Conservation (phyloP, 2,888 invertebrate genomes). For the Apotomis turbidana region DNA sequence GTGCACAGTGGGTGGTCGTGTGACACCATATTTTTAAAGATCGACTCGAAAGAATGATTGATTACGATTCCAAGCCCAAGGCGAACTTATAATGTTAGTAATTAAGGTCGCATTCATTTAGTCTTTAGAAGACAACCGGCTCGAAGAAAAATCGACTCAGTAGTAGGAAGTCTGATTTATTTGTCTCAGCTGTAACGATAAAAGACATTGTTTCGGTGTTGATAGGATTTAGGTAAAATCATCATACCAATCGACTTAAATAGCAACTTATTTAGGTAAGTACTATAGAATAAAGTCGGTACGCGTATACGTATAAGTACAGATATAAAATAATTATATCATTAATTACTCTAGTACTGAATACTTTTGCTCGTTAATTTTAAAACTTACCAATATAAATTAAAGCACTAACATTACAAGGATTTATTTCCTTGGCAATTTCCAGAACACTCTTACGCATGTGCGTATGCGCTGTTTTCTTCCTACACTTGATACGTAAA, state of each 20-base stretch:
- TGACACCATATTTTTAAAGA: conserved; percentile 25
- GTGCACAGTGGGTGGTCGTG: conserved; percentile 19
- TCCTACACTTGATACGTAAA: conserved; percentile 15
- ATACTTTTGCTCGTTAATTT: too few relatives aligned
- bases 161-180: too few relatives aligned
- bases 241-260: too few relatives aligned
- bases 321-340: too few relatives aligned
- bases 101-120: conserved; percentile 12
- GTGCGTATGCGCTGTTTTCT: conserved; percentile 5
- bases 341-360: too few relatives aligned
- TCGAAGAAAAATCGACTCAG: too few relatives aligned
- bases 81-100: conserved; percentile 2
- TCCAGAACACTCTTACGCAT: conserved; percentile 11
- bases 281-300: too few relatives aligned
- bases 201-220: too few relatives aligned
- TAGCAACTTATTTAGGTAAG: too few relatives aligned
- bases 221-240: too few relatives aligned
- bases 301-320: too few relatives aligned
- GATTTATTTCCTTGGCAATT: conserved; percentile 19
- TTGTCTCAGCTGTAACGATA: too few relatives aligned
- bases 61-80: conserved; percentile 10
- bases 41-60: conserved; percentile 25
- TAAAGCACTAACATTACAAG: conserved; percentile 8
- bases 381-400: background rate
- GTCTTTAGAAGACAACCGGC: background rate